A percentile compares a stretch with the other conserved stretches of the same genome.
These are phyloP conservation scores for Ramphastos sulfuratus DNA, from an alignment of 2,113 vertebrate genomes.

Conservation along the genomic window DNA sequence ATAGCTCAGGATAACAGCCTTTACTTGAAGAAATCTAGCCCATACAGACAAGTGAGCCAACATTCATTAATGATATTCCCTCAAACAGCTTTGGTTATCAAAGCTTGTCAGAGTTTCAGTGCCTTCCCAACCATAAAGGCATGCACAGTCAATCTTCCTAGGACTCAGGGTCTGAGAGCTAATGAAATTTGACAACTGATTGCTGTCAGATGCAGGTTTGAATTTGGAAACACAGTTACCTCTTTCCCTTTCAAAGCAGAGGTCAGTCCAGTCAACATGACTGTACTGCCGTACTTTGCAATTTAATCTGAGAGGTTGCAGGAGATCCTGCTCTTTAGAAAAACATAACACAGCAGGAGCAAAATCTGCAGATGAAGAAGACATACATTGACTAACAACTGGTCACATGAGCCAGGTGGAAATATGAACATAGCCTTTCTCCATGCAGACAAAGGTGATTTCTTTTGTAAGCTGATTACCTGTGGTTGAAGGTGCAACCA, in stretches of 20 bases:
- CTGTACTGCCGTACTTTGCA: not conserved
- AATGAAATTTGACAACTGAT: conserved; percentile 66
- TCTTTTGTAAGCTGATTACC: not conserved
- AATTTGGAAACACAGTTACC: conserved; percentile 57
- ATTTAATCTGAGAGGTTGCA: not conserved
- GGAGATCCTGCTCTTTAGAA: not conserved
- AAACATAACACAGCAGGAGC: not conserved
- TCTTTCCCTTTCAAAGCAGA: conserved; percentile 48
- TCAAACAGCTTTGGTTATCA: not conserved
- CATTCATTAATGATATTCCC: conserved; percentile 6
- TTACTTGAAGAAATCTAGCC: not conserved
- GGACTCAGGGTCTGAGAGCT: conserved; percentile 8
- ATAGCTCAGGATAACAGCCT: not conserved
- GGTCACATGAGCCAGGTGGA: not conserved
- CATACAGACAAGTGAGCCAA: not conserved
- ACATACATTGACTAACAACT: not conserved
- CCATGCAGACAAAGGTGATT: not conserved
- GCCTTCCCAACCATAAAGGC: conserved; percentile 35
- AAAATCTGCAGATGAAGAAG: not conserved
- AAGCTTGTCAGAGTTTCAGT: conserved; percentile 36
- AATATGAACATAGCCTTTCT: not conserved
- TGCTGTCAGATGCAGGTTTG: conserved; percentile 45
- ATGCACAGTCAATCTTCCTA: conserved; percentile 41
- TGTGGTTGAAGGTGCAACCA: not conserved
- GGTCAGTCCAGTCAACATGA: conserved; percentile 34